phyloP scores from a whole-genome alignment of 2,888 invertebrate species.

The Xylota sylvarum region DNA sequence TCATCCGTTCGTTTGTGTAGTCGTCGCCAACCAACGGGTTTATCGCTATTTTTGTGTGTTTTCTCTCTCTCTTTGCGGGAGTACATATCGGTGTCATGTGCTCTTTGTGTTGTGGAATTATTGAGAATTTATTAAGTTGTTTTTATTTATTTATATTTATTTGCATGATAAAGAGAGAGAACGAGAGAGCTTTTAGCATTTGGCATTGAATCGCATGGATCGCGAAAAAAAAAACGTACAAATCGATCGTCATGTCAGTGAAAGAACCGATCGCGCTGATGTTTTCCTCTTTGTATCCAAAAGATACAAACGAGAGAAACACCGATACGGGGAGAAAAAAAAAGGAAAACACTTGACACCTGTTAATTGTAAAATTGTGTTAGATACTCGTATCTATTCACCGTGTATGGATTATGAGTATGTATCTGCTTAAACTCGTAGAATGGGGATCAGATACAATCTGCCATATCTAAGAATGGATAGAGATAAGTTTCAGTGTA shows the following conservation, averaged over 20 bases:
- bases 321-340: neutral
- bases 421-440: constrained; percentile 16
- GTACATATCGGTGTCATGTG: neutral
- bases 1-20: constrained; percentile 55
- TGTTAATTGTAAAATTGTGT: constrained; percentile 73
- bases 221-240: constrained; percentile 5
- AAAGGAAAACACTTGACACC: constrained; percentile 65
- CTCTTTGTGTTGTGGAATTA: constrained; percentile 35
- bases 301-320: constrained; percentile 13
- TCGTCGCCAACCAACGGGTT: constrained; percentile 64
- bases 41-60: constrained; percentile 66
- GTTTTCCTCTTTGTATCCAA: constrained; percentile 2
- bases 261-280: constrained; percentile 27
- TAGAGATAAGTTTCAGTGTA: constrained; percentile 34
- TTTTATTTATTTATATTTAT: constrained; percentile 51
- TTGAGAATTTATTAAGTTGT: constrained; percentile 62
- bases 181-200: constrained; percentile 41
- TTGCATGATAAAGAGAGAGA: constrained; percentile 10
- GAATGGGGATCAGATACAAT: constrained; percentile 28
- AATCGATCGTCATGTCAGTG: constrained; percentile 34
- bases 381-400: constrained; percentile 22
- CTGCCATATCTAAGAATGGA: constrained; percentile 30
- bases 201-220: constrained; percentile 43
- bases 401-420: constrained; percentile 33
- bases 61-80: constrained; percentile 9